Evolutionary conservation across 2,888 invertebrate genomes (phyloP).

Genomic region (Druceiella hillmani): DNA sequence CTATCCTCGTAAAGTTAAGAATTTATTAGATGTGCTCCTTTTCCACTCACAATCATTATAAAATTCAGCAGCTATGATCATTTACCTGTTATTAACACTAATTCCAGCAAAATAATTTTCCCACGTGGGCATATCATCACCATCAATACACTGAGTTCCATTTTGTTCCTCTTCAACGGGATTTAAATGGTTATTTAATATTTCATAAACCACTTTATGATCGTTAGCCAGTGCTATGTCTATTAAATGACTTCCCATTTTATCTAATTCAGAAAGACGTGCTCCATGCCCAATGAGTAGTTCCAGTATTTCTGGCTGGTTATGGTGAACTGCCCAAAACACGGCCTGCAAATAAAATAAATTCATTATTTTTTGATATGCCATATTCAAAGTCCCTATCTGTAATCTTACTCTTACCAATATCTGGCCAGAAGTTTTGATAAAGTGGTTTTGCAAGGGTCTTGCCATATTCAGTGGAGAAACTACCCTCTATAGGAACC

Average conservation of each 20-base stretch:
- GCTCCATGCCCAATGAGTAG: conserved; percentile 51
- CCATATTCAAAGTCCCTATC: no score
- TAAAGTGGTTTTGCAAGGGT: no score
- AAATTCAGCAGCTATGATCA: no score
- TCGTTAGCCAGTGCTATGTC: conserved; percentile 52
- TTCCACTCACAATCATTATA: no score
- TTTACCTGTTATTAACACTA: conserved; percentile 34
- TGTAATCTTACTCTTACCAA: no score
- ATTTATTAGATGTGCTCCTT: no score
- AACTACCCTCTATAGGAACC: no score
- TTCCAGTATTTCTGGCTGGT: conserved; percentile 49
- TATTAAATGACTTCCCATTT: conserved; percentile 41
- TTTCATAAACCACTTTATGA: conserved; percentile 39
- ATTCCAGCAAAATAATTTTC: conserved; percentile 48
- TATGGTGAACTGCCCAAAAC: conserved; percentile 57
- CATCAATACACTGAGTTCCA: conserved; percentile 24
- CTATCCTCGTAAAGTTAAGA: no score
- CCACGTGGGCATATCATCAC: conserved; percentile 35
- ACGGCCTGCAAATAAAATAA: conserved; percentile 45
- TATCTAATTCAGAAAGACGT: conserved; percentile 45
- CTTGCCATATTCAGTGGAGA: no score
- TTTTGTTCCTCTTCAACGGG: conserved; percentile 27
- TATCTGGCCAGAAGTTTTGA: no score
- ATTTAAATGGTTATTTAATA: conserved; percentile 38
- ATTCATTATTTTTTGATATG: no score